Percentiles rank a stretch among this genome's conserved stretches.
Evolutionary conservation across 2,888 invertebrate species (phyloP).

Genomic region (Orchesellides sinensis): DNA sequence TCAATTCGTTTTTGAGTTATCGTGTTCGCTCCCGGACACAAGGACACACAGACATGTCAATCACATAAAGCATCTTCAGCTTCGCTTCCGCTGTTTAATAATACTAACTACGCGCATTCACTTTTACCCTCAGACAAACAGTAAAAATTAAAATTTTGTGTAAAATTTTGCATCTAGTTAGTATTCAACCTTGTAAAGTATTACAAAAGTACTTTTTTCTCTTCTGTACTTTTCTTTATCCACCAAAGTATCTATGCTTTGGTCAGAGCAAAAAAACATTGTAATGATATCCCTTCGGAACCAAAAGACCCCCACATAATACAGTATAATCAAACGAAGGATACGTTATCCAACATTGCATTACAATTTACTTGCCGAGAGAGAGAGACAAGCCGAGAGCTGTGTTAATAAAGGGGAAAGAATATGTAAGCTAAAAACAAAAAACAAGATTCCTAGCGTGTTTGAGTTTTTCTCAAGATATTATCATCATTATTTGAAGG

Average conservation of each 20-base stretch:
- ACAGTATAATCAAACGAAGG: slow-evolving; percentile 11
- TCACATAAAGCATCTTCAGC: too few relatives aligned
- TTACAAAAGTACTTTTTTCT: too few relatives aligned
- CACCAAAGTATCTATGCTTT: too few relatives aligned
- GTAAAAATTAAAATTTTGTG: slow-evolving; percentile 51
- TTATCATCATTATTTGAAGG: slow-evolving; percentile 61
- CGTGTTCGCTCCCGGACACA: too few relatives aligned
- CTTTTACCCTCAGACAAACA: too few relatives aligned
- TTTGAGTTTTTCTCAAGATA: slow-evolving; percentile 61
- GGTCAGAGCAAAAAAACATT: too few relatives aligned
- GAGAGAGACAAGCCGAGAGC: slow-evolving; percentile 50
- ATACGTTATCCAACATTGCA: slow-evolving; percentile 61
- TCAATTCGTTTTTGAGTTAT: too few relatives aligned
- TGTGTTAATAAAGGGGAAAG: not conserved
- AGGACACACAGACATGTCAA: too few relatives aligned
- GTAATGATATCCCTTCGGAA: slow-evolving; percentile 53
- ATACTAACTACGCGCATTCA: too few relatives aligned
- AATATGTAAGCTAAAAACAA: slow-evolving; percentile 44
- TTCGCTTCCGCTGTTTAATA: too few relatives aligned
- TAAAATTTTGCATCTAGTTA: slow-evolving; percentile 66
- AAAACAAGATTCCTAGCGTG: slow-evolving; percentile 27
- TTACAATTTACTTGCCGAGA: slow-evolving; percentile 57
- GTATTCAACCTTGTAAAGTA: slow-evolving; percentile 62
- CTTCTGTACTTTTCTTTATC: too few relatives aligned
- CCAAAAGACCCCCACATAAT: slow-evolving; percentile 7